Conservation (phyloP, 2,113 vertebrate genomes). For the Pionites leucogaster region DNA sequence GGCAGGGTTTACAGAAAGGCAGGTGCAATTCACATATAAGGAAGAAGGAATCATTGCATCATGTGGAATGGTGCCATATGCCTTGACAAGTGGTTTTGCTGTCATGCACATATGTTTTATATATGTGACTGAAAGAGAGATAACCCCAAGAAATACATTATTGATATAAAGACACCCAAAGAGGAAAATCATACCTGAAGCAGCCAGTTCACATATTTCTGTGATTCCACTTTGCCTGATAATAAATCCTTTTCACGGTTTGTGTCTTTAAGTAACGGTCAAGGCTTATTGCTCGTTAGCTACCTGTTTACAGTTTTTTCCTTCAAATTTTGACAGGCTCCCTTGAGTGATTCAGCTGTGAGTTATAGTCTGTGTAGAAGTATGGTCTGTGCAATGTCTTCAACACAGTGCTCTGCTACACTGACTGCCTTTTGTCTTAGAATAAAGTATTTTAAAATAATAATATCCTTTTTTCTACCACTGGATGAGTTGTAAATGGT, state of each 20-base stretch:
- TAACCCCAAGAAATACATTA: neutral
- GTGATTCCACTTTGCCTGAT: neutral
- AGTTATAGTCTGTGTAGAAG: neutral
- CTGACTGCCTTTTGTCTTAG: neutral
- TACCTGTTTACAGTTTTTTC: neutral
- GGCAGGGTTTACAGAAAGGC: neutral
- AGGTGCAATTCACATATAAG: neutral
- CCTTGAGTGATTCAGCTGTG: neutral
- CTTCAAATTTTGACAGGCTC: neutral
- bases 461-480: neutral
- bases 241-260: neutral
- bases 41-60: neutral
- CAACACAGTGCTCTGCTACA: neutral
- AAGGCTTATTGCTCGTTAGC: neutral
- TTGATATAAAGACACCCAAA: neutral
- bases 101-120: neutral
- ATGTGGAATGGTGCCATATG: neutral
- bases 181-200: neutral
- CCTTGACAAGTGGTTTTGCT: neutral
- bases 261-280: neutral
- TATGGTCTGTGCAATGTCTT: neutral
- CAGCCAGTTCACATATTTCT: neutral
- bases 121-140: neutral
- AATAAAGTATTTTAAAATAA: neutral
- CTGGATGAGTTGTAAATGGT: neutral